Evolutionary conservation across 2,888 invertebrate genomes (phyloP), one percentile per base, ranked within the genome.

Genomic region (Diarsia mendica): DNA sequence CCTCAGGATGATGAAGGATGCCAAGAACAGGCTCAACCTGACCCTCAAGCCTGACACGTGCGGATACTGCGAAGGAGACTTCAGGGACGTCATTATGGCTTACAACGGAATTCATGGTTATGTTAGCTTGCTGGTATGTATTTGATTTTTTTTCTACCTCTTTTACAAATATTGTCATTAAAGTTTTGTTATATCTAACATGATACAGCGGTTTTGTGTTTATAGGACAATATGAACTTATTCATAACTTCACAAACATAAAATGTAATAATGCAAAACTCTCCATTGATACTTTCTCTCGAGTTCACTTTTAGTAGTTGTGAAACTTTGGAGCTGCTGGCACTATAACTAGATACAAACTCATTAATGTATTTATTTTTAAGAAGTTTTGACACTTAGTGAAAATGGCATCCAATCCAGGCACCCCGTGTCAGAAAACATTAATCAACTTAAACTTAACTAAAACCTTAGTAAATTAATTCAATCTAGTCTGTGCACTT

Each of bases 51-150:
- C 93, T 2, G 94, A 95, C 46, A 89, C 91, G 0, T 96, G 96
- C 64, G 95, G 95, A 66, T 97, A 97, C 91, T 98, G 98, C 85
- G 97, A 96, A 53, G 97, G 97, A 0, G 95, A 96, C 67, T 95
- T 97, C 71, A 95, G 97, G 76, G 97, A 97, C 68, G 94, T 98
- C 64, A 95, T 98, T 39, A 92, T 96, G 48, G 95, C 96, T 0
- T 98, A 98, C 92, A 97, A 97, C 65, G 93, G 97, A 55, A 97
- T 98, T 72, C 99, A 99, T 92, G 98, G 98, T 79, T 98, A 98
- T 92, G 97, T 98, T 77, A 98, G 98, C 61, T 96, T 99, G 48
- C 93, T 98, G 92, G 98, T 99, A 90, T 95, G 97, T 96, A 58
- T 33, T 39, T n/a, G 0, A 2, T 13, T 28, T 10, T 61, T 28